Percentiles rank a stretch among this genome's conserved stretches.
Evolutionary conservation across 2,113 vertebrate genomes (phyloP).

Genomic region (Dasyurus viverrinus): DNA sequence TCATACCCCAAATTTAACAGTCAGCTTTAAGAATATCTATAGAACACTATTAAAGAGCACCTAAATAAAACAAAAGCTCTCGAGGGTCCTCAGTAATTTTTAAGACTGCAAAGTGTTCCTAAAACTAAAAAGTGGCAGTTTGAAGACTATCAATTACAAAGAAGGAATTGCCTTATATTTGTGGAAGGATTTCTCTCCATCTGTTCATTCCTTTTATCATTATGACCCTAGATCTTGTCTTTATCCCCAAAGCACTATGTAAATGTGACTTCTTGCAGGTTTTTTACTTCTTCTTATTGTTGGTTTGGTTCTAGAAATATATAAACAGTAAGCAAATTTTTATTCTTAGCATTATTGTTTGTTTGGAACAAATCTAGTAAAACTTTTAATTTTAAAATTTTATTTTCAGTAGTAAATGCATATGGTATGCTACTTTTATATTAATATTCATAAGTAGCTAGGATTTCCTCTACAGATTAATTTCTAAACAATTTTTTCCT

Average conservation of each 20-base stretch:
- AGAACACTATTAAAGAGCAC: not conserved
- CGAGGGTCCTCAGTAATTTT: not conserved
- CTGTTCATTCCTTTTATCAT: not conserved
- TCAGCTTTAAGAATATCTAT: not conserved
- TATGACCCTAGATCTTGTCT: not conserved
- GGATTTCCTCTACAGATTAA: not conserved
- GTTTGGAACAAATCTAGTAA: not conserved
- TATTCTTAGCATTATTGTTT: not conserved
- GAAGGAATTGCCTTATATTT: not conserved
- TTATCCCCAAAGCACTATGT: not conserved
- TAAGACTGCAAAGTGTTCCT: not conserved
- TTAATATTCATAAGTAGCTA: constrained; percentile 4
- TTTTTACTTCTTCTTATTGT: not conserved
- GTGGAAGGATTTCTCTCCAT: not conserved
- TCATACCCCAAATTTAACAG: not conserved
- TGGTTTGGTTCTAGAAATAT: not conserved
- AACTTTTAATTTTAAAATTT: not conserved
- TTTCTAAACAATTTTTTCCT: not conserved
- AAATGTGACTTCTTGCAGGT: not conserved
- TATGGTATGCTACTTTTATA: not conserved
- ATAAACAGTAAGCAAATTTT: not conserved
- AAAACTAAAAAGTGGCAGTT: not conserved
- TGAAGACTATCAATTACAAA: not conserved
- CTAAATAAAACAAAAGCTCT: not conserved
- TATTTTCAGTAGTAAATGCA: not conserved